Evolutionary conservation across 2,113 vertebrate species (phyloP).

Genomic region (Sialia sialis): DNA sequence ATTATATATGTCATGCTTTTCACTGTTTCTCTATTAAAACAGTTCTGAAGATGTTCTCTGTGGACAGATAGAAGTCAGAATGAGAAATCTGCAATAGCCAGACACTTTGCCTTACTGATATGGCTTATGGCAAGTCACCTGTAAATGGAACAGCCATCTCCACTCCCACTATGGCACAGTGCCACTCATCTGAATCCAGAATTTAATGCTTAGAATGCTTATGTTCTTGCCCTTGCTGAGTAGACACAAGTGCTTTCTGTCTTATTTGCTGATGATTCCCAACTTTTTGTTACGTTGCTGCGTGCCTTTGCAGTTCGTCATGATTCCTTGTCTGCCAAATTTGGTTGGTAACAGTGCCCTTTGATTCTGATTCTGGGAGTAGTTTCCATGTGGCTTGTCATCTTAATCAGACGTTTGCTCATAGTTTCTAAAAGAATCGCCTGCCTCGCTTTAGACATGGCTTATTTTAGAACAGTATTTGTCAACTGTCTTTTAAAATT

Average conservation of each 20-base stretch:
- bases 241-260: not conserved
- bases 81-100: not conserved
- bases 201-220: not conserved
- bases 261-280: constrained; percentile 29
- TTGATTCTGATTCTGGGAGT: constrained; percentile 46
- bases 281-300: constrained; percentile 10
- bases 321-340: constrained; percentile 37
- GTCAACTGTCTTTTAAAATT: not conserved
- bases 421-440: constrained; percentile 43
- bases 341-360: constrained; percentile 44
- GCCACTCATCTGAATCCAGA: not conserved
- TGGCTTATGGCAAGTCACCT: not conserved
- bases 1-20: not conserved
- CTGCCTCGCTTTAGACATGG: not conserved
- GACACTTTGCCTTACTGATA: not conserved
- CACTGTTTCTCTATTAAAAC: not conserved
- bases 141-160: not conserved
- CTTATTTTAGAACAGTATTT: constrained; percentile 24
- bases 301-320: constrained; percentile 58
- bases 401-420: constrained; percentile 34
- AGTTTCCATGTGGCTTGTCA: constrained; percentile 52
- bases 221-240: not conserved
- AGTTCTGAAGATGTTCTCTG: not conserved
- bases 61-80: not conserved
- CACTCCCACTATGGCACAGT: not conserved